Conservation (phyloP, 2,888 invertebrate genomes). For the Timema podura region DNA sequence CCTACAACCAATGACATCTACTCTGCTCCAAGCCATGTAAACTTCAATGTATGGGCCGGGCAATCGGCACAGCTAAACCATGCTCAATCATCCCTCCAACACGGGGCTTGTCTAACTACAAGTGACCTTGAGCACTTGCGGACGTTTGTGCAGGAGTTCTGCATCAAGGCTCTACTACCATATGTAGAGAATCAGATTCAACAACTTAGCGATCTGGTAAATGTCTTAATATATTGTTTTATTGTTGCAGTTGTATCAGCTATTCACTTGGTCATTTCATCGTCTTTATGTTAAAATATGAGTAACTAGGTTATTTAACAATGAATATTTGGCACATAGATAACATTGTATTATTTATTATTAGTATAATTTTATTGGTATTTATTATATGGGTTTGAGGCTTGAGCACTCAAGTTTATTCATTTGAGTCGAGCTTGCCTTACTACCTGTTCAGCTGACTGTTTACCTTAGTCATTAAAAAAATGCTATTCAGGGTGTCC, state of each 20-base stretch:
- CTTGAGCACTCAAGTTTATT: too few relatives aligned
- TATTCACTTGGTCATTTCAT: conserved; percentile 16
- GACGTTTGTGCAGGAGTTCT: conserved; percentile 82
- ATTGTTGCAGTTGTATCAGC: neutral
- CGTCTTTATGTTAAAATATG: conserved; percentile 25
- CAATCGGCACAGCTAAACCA: conserved; percentile 16
- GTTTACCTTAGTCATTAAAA: too few relatives aligned
- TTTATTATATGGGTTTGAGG: too few relatives aligned
- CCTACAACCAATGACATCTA: neutral
- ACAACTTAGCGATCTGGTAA: conserved; percentile 69
- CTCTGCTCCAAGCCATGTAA: conserved; percentile 34
- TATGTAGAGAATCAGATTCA: conserved; percentile 79
- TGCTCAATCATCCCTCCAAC: conserved; percentile 40
- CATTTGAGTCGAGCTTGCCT: too few relatives aligned
- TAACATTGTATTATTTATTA: too few relatives aligned
- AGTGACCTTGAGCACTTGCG: conserved; percentile 83
- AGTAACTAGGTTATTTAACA: too few relatives aligned
- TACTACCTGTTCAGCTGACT: too few relatives aligned
- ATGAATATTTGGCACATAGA: too few relatives aligned
- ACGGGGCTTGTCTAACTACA: conserved; percentile 71
- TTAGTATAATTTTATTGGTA: too few relatives aligned
- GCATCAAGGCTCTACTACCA: conserved; percentile 79
- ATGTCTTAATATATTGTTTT: conserved; percentile 32
- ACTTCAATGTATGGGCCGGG: conserved; percentile 54
- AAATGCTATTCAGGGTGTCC: too few relatives aligned